phyloP scores from a whole-genome alignment of 2,113 vertebrate genomes.

The Amazona vittata region DNA sequence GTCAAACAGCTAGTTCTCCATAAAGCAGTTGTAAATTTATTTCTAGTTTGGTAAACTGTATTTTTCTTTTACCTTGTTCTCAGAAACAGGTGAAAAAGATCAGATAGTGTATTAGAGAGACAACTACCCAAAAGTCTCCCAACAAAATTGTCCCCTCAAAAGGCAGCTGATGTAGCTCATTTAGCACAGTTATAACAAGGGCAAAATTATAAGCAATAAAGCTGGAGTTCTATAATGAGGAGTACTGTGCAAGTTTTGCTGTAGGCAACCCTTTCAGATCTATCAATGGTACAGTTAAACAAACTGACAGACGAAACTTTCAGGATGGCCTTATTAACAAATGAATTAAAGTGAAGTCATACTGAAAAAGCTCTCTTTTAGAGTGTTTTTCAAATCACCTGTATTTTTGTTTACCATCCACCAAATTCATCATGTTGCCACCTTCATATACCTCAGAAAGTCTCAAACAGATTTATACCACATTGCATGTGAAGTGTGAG shows the following conservation, averaged over 20 bases:
- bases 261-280: slow-evolving; percentile 5
- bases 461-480: slow-evolving; percentile 56
- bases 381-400: slow-evolving; percentile 5
- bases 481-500: slow-evolving; percentile 66
- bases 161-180: not conserved
- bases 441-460: slow-evolving; percentile 33
- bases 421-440: slow-evolving; percentile 47
- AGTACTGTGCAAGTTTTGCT: slow-evolving; percentile 18
- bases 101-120: not conserved
- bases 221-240: not conserved
- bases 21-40: not conserved
- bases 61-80: not conserved
- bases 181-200: not conserved
- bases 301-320: slow-evolving; percentile 17
- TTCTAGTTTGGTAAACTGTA: not conserved
- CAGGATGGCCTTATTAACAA: slow-evolving; percentile 12
- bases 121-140: not conserved
- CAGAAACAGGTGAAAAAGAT: not conserved
- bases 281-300: slow-evolving; percentile 10
- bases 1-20: not conserved
- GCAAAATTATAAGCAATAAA: slow-evolving; percentile 14
- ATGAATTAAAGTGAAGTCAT: slow-evolving; percentile 21
- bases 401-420: slow-evolving; percentile 27
- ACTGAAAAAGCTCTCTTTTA: slow-evolving; percentile 30
- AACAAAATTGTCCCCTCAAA: not conserved